A percentile compares a stretch with the other conserved stretches of the same genome.
Conservation (phyloP, 1,140 invertebrate species). For the Brachionus sp. region DNA sequence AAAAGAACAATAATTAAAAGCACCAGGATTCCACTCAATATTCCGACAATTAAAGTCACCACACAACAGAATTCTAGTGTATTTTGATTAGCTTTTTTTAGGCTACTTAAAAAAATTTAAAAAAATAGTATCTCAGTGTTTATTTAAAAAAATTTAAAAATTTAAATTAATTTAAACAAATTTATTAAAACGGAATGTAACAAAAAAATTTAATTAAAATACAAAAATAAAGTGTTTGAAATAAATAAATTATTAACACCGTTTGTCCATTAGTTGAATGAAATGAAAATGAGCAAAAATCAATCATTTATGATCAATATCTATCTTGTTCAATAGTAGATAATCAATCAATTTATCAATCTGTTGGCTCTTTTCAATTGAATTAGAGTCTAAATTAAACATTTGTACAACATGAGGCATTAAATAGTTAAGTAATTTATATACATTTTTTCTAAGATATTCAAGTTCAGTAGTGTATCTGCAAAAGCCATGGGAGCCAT, state of each 20-base stretch:
- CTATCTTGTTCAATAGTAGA: not conserved
- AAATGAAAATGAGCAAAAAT: not conserved
- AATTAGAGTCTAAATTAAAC: not conserved
- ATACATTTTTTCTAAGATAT: constrained; percentile 29
- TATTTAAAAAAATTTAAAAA: not conserved
- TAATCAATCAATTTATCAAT: constrained; percentile 6
- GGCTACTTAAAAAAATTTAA: too few relatives aligned
- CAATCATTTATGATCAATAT: not conserved
- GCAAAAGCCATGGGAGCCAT: not conserved
- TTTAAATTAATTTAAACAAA: not conserved
- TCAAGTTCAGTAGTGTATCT: not conserved
- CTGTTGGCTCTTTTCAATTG: constrained; percentile 3
- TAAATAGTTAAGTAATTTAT: not conserved
- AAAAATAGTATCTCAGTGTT: too few relatives aligned
- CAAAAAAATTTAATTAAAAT: not conserved
- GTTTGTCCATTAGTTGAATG: not conserved
- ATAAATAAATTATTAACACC: not conserved
- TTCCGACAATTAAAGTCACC: too few relatives aligned
- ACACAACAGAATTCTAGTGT: too few relatives aligned
- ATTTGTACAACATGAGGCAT: constrained; percentile 8
- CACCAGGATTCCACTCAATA: too few relatives aligned
- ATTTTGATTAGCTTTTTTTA: not conserved
- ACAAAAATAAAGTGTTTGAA: not conserved
- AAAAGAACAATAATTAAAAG: too few relatives aligned
- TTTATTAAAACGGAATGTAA: not conserved